phyloP scores from a whole-genome alignment of 92 coral and sea anemone genomes.

The Pocillopora grandis region DNA sequence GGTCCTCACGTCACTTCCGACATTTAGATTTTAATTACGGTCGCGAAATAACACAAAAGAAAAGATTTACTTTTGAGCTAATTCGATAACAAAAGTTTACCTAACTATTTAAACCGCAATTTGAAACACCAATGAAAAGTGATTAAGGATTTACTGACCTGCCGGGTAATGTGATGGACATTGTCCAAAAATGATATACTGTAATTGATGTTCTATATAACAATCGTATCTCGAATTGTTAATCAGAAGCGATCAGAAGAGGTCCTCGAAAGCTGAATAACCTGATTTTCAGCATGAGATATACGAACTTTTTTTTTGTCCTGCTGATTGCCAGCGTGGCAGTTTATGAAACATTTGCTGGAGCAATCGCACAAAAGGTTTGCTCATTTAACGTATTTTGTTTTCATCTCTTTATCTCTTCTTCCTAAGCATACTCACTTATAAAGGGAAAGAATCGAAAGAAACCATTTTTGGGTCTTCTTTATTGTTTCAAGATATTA shows the following conservation, averaged over 20 bases:
- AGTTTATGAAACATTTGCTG: background rate
- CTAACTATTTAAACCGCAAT: slow-evolving; percentile 2
- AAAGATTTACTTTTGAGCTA: slow-evolving; percentile 1
- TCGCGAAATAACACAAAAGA: slow-evolving; percentile 1
- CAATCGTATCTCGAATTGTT: background rate
- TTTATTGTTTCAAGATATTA: too few species aligned
- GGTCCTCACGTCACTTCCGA: background rate
- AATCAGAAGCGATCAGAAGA: background rate
- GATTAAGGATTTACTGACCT: background rate
- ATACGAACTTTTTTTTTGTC: background rate
- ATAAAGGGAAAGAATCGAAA: background rate
- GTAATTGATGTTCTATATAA: slow-evolving; percentile 7
- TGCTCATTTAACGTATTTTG: background rate
- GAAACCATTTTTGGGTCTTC: too few species aligned
- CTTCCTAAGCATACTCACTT: background rate
- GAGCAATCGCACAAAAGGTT: background rate
- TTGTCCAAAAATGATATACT: background rate
- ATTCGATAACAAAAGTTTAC: background rate
- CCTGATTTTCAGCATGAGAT: background rate
- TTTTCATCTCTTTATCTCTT: background rate
- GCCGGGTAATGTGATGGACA: background rate
- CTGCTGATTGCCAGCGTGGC: background rate
- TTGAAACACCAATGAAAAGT: background rate
- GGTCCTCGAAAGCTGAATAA: background rate
- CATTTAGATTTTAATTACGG: slow-evolving; percentile 7